Conservation (phyloP, 2,113 vertebrate genomes). For the Dicaeum eximium region DNA sequence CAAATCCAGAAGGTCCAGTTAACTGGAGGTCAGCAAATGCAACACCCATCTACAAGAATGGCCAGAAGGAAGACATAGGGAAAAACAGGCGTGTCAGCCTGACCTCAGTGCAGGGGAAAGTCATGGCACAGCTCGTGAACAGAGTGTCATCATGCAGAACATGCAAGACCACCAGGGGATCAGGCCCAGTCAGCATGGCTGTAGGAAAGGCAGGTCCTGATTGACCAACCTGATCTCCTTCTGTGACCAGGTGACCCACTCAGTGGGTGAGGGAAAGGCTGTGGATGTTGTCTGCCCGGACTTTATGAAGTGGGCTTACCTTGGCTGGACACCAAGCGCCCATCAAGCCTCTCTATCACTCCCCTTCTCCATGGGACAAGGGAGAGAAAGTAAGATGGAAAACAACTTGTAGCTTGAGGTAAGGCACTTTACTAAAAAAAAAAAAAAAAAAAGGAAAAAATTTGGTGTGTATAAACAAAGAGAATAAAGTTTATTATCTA, state of each 20-base stretch:
- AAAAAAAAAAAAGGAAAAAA: not conserved
- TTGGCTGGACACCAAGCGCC: not conserved
- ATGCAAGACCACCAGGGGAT: not conserved
- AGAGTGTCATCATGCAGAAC: fast-evolving
- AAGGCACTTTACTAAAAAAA: not conserved
- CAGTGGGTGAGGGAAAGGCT: not conserved
- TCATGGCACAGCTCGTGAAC: not conserved
- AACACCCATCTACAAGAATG: not conserved
- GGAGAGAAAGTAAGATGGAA: not conserved
- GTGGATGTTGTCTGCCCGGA: not conserved
- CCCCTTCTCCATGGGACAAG: not conserved
- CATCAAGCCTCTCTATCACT: not conserved
- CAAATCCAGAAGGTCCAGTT: not conserved
- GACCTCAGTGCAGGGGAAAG: not conserved
- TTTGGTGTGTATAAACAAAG: not conserved
- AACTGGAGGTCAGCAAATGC: not conserved
- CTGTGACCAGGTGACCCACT: not conserved
- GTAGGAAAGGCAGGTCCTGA: not conserved
- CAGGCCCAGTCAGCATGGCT: not conserved
- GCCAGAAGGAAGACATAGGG: not conserved
- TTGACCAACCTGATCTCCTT: not conserved
- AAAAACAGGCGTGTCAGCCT: not conserved
- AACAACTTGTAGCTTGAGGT: not conserved
- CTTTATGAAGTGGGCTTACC: not conserved
- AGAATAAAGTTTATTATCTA: not conserved